Conservation (phyloP, 2,888 invertebrate genomes). For the Mesochorus sp. region DNA sequence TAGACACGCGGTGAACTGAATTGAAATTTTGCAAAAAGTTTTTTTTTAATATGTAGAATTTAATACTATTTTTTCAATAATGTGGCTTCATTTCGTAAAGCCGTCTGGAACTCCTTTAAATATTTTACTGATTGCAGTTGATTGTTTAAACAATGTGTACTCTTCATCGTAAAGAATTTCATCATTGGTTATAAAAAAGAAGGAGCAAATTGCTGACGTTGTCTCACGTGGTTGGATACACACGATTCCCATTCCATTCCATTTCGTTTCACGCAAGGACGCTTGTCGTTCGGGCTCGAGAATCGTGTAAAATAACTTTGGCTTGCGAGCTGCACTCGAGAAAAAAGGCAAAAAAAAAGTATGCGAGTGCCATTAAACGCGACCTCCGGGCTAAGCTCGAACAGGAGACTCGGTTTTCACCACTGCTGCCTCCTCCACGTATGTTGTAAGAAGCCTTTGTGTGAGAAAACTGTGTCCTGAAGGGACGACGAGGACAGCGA, state of each 20-base stretch:
- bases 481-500: too few relatives aligned
- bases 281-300: neutral
- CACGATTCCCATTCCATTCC: slow-evolving; percentile 16
- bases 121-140: too few relatives aligned
- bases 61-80: too few relatives aligned
- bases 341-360: slow-evolving; percentile 24
- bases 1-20: too few relatives aligned
- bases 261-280: slow-evolving; percentile 21
- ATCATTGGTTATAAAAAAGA: too few relatives aligned
- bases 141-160: too few relatives aligned
- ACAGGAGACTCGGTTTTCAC: slow-evolving; percentile 36
- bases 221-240: neutral
- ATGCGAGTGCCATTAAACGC: slow-evolving; percentile 41
- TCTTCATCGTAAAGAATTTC: too few relatives aligned
- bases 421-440: slow-evolving; percentile 15
- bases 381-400: slow-evolving; percentile 41
- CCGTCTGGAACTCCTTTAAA: too few relatives aligned
- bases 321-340: slow-evolving; percentile 1
- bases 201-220: slow-evolving; percentile 4
- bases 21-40: too few relatives aligned
- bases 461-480: slow-evolving; percentile 39
- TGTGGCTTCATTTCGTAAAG: too few relatives aligned
- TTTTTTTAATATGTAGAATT: too few relatives aligned
- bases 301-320: slow-evolving; percentile 43
- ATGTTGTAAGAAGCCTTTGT: slow-evolving; percentile 22